Evolutionary conservation across 2,888 invertebrate genomes (phyloP), one percentile per base, ranked within the genome.

Genomic region (Invenusta paracnida): DNA sequence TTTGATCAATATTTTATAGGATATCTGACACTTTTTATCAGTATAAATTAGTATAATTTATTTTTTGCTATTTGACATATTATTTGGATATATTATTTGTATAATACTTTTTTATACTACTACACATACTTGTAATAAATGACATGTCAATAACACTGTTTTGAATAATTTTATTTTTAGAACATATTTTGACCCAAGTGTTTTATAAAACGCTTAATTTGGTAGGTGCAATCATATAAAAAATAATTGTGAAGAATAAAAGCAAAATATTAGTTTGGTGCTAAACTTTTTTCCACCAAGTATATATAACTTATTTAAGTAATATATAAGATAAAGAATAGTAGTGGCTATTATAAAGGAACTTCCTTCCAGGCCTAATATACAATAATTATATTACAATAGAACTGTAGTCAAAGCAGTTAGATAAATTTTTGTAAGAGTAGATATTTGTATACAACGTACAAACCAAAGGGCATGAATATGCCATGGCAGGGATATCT

Each of bases 31-130:
- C 27, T 73, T 73, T 23, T 73, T 73, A 73, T 23, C 73, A 73
- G 73, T 73, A 73, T 73, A 73, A 73, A 25, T 73, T 73, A 73
- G 73, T 73, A 73, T 73, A 48, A 11, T 48, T 48, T 48, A 48
- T 73, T 73, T 73, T 73, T 73, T 73, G 73, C 73, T 73, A 73
- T 73, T 73, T 73, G 73, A 73, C 73, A 73, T n/a, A 73, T 73
- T 23, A 23, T 73, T 23, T 73, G 73, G 17, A 23, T 73, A 23
- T 73, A 73, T 73, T 73, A 73, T 73, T 73, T 73, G 73, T 73
- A 73, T 73, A 73, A 5, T 73, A 73, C 73, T 73, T 48, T 48
- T 48, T 48, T 5, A 48, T 48, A 48, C 73, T 73, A 73, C 73
- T 73, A 73, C 27, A 73, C 11, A 73, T 73, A 73, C 73, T 73